Base-by-base conservation (phyloP, 2,113 vertebrate genomes). In the Hiodon alosoides region DNA sequence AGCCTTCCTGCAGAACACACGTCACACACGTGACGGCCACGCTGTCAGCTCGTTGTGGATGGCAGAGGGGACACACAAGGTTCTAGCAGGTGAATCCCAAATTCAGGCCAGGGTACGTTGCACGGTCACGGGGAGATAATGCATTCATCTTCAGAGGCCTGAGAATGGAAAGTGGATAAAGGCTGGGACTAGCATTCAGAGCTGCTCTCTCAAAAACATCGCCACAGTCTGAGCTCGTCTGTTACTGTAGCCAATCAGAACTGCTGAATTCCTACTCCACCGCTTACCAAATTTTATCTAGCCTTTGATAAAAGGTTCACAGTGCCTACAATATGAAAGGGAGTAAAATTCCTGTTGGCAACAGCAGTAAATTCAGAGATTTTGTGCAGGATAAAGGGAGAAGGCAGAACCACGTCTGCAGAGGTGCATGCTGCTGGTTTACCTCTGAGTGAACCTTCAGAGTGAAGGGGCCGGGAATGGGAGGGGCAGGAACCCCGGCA, bases 401-500 rank as follows among this genome's bases (percentile, higher is more conserved):
- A 74, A 73, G 31, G 76, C 81, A 82, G 81, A 65, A 48, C 31
- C 14, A 64, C 6, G 80, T 82, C 83, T 85, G 79, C 48, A 67
- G 81, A 85, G 86, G 83, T 77, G 81, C 66, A 82, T 82, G 84
- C 81, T 85, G 80, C 81, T 71, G 80, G 76, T 73, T 88, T 87
- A 90, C 88, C 87, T 90, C 81, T 85, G 80, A 72, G 79, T 90
- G 89, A 90, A 90, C 87, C 87, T 84, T 84, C 31, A 31, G 31
- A 31, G 31, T 31, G 86, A 81, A 83, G 86, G 82, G 89, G 87
- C 82, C 84, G 87, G 83, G 83, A 87, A 87, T 85, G 78, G 82
- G 84, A 87, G 82, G 84, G 31, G 83, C 84, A 73, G 79, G 83
- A 84, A 87, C 87, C 89, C 86, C 83, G 59, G 85, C 73, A 79